These are phyloP conservation scores for Synergus laeviventris DNA, from an alignment of 2,888 invertebrate species.

Conservation along the genomic window DNA sequence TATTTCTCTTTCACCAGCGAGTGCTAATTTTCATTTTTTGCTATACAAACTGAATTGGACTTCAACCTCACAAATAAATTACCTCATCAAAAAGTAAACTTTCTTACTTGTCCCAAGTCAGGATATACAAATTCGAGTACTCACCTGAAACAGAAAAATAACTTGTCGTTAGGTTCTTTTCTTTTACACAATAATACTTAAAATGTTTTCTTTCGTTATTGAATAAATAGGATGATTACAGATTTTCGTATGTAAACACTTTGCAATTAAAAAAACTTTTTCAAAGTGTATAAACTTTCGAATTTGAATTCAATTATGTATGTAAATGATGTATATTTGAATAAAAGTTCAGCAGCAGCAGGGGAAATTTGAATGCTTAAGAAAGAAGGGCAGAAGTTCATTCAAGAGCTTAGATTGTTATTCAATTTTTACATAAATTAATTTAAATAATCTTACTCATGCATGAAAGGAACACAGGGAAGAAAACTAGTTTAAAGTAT, in stretches of 20 bases:
- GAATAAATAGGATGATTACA: not conserved
- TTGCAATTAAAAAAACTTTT: not conserved
- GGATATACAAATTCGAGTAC: constrained; percentile 42
- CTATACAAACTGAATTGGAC: constrained; percentile 68
- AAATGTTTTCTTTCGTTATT: not conserved
- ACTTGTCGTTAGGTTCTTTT: not conserved
- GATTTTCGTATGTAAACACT: not conserved
- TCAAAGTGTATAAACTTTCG: not conserved
- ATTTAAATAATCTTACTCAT: not conserved
- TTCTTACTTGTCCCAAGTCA: not conserved
- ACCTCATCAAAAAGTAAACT: not conserved
- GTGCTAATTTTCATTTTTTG: constrained; percentile 73
- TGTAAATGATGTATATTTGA: not conserved
- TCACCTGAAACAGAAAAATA: constrained; percentile 56
- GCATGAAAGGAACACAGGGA: no score
- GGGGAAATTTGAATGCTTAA: not conserved
- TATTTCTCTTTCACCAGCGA: constrained; percentile 51
- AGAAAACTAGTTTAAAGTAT: no score
- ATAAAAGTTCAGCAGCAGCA: not conserved
- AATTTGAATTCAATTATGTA: not conserved
- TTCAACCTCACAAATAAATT: constrained; percentile 45
- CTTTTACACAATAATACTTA: not conserved
- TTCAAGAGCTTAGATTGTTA: not conserved
- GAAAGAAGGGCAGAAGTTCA: not conserved
- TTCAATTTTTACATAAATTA: not conserved